Conservation (phyloP, 2,888 invertebrate species). For the Lingula anatina region DNA sequence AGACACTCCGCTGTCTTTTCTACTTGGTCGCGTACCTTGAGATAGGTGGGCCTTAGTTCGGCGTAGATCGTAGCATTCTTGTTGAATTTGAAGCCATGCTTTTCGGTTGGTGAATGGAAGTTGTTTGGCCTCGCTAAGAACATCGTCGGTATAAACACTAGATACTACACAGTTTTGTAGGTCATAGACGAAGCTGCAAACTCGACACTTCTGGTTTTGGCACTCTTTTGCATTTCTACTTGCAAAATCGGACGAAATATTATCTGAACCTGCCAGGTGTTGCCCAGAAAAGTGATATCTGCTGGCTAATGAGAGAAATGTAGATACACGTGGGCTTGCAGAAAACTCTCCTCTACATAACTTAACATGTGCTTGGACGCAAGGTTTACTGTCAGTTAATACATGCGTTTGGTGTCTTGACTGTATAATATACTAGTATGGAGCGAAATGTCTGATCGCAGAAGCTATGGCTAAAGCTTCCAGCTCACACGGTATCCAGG, state of each 20-base stretch:
- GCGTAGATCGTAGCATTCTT: slow-evolving; percentile 14
- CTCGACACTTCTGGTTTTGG: too few species aligned
- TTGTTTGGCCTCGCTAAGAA: not conserved
- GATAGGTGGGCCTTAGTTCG: slow-evolving; percentile 12
- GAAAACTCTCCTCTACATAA: not conserved
- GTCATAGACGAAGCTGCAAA: too few species aligned
- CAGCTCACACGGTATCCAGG: slow-evolving; percentile 8
- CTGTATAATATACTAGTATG: slow-evolving; percentile 14
- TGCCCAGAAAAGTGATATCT: not conserved
- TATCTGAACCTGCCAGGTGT: not conserved
- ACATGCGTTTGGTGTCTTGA: slow-evolving; percentile 3
- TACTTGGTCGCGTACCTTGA: slow-evolving; percentile 19
- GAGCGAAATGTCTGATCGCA: slow-evolving; percentile 6
- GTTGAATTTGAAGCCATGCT: slow-evolving; percentile 11
- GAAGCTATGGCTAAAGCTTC: slow-evolving; percentile 6
- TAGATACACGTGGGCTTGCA: not conserved
- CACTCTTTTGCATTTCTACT: slow-evolving; percentile 15
- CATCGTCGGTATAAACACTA: slow-evolving; percentile 1
- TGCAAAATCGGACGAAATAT: slow-evolving; percentile 8
- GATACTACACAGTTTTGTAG: too few species aligned
- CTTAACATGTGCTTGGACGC: not conserved
- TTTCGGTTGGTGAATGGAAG: slow-evolving; percentile 13
- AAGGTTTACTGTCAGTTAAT: slow-evolving; percentile 13
- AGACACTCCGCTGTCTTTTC: slow-evolving; percentile 14
- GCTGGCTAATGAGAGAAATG: not conserved